These are phyloP conservation scores for Epinotia ramella DNA, from an alignment of 2,888 invertebrate species.

Conservation along the genomic window DNA sequence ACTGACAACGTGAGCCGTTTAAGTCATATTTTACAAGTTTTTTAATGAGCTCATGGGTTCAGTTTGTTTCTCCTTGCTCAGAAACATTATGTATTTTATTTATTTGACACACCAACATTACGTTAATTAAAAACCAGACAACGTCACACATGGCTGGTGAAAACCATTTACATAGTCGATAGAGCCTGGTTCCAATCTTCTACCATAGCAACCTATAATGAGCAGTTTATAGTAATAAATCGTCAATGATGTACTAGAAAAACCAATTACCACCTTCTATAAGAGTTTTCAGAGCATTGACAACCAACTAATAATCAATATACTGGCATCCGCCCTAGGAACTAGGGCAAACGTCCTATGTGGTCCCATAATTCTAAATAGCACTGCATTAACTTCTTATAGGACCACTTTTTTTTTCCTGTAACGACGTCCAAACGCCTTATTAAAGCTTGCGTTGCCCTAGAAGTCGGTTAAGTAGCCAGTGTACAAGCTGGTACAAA, in stretches of 20 bases:
- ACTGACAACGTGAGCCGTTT: not conserved
- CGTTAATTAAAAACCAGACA: not conserved
- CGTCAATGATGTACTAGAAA: slow-evolving; percentile 19
- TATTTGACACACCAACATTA: not conserved
- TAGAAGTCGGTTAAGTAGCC: slow-evolving; percentile 32
- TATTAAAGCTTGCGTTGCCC: slow-evolving; percentile 30
- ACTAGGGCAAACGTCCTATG: slow-evolving; percentile 39
- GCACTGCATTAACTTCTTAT: slow-evolving; percentile 43
- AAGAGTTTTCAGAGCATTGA: slow-evolving; percentile 19
- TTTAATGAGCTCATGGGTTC: not conserved
- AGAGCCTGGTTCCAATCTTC: not conserved
- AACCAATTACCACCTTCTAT: slow-evolving; percentile 4
- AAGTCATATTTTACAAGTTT: not conserved
- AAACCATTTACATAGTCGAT: not conserved
- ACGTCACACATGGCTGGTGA: not conserved
- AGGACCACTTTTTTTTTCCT: slow-evolving; percentile 31
- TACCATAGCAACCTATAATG: not conserved
- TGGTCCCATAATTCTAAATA: slow-evolving; percentile 46
- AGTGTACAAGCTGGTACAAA: slow-evolving; percentile 19
- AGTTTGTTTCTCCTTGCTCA: not conserved
- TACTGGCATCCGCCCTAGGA: slow-evolving; percentile 19
- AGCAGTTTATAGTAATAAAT: slow-evolving; percentile 11
- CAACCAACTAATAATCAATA: slow-evolving; percentile 37
- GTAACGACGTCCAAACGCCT: slow-evolving; percentile 32
- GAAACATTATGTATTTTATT: not conserved